A percentile compares a stretch with the other conserved stretches of the same genome.
phyloP scores from a whole-genome alignment of 2,797 vertebrate genomes.

The Silurus aristotelis region DNA sequence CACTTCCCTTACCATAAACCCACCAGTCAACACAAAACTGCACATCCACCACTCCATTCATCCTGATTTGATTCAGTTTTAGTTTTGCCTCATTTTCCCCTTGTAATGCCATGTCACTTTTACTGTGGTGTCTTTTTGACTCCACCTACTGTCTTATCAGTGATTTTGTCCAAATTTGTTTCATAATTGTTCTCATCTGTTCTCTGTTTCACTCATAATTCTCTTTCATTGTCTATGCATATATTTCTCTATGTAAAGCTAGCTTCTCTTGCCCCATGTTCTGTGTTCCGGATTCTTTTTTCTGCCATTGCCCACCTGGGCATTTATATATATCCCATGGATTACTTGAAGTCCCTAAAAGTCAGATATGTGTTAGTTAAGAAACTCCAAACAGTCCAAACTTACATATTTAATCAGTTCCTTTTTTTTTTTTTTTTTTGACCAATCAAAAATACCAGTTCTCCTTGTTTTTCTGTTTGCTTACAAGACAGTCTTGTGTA shows the following conservation, averaged over 20 bases:
- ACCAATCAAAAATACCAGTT: neutral
- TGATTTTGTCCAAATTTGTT: neutral
- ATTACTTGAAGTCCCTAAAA: neutral
- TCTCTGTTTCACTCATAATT: neutral
- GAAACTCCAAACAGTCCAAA: neutral
- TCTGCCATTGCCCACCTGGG: neutral
- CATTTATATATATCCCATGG: neutral
- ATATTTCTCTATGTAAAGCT: neutral
- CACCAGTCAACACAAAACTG: slow-evolving; percentile 65
- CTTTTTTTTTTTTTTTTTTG: neutral
- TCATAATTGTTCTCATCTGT: neutral
- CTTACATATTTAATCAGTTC: neutral
- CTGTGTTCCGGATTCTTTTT: neutral
- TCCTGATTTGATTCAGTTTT: neutral
- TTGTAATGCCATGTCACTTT: neutral
- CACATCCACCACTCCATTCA: neutral
- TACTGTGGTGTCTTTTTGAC: neutral
- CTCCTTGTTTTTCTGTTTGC: neutral
- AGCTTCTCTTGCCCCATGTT: neutral
- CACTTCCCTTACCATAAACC: slow-evolving; percentile 65
- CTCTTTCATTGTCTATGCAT: neutral
- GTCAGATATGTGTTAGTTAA: neutral
- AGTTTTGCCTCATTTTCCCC: neutral
- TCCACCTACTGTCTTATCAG: neutral
- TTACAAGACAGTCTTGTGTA: neutral